A percentile compares a stretch with the other conserved stretches of the same genome.
phyloP scores from a whole-genome alignment of 1,140 invertebrate species.

The Ceratina japonica region DNA sequence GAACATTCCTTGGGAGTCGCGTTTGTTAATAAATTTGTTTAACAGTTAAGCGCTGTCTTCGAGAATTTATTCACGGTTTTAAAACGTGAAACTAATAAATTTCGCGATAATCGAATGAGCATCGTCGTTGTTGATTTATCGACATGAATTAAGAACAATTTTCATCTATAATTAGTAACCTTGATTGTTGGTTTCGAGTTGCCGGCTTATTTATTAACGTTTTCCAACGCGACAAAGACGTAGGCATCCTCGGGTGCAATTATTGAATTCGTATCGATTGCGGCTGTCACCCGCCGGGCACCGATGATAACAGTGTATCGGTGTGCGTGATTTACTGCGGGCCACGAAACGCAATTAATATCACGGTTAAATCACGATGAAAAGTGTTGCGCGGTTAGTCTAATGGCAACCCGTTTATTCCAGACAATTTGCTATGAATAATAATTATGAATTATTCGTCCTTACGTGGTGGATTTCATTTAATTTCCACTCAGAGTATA shows the following conservation, averaged over 20 bases:
- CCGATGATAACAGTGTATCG: conserved; percentile 11
- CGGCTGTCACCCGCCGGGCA: neutral
- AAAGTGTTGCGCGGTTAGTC: neutral
- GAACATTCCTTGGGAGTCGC: too few relatives aligned
- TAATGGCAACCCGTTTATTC: neutral
- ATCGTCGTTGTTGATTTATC: neutral
- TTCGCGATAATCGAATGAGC: neutral
- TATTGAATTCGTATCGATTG: conserved; percentile 34
- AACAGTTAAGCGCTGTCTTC: neutral
- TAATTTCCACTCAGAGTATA: neutral
- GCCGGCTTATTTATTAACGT: neutral
- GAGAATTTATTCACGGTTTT: too few relatives aligned
- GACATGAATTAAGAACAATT: neutral
- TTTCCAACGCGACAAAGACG: neutral
- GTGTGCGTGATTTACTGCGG: conserved; percentile 24
- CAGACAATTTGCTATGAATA: neutral
- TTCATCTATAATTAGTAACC: neutral
- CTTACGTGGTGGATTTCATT: neutral
- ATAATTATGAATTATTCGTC: conserved; percentile 1
- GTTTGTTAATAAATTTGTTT: neutral
- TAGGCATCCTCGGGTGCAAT: neutral
- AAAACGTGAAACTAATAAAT: neutral
- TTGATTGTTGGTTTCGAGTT: neutral
- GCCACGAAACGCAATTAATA: conserved; percentile 17
- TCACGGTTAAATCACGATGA: neutral